Evolutionary conservation across 2,113 vertebrate species (phyloP).

Genomic region (Pandion haliaetus): DNA sequence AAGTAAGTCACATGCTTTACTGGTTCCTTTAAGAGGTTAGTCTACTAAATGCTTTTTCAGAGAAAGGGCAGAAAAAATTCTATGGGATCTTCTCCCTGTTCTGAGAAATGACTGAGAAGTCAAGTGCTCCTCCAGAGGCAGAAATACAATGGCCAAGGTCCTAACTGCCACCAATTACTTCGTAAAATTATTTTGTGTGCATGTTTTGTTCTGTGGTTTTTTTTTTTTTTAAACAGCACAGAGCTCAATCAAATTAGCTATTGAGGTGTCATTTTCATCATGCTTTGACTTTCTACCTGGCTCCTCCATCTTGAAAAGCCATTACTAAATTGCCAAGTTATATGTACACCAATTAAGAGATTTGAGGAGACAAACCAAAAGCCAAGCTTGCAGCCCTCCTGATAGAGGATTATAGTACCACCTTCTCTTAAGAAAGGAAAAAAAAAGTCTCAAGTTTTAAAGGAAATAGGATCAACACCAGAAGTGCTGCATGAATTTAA

Average conservation of each 20-base stretch:
- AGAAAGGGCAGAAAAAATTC: not conserved
- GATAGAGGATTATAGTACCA: not conserved
- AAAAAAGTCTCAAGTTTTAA: no score
- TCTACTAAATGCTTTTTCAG: not conserved
- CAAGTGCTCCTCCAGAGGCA: not conserved
- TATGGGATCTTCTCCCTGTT: not conserved
- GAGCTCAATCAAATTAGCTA: not conserved
- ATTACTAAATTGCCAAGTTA: not conserved
- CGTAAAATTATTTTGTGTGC: not conserved
- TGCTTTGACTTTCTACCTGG: not conserved
- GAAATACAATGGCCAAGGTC: not conserved
- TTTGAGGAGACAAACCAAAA: not conserved
- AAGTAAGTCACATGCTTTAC: not conserved
- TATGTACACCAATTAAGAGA: not conserved
- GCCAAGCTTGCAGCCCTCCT: not conserved
- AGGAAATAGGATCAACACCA: not conserved
- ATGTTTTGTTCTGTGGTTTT: not conserved
- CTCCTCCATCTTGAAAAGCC: not conserved
- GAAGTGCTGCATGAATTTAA: not conserved
- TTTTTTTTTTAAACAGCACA: not conserved
- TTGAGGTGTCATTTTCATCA: not conserved
- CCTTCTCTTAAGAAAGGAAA: no score
- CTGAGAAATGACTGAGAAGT: fast-evolving
- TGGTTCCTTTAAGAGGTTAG: not conserved
- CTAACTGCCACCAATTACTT: not conserved